Evolutionary conservation across 2,113 vertebrate species (phyloP).

Genomic region (Quiscalus mexicanus): DNA sequence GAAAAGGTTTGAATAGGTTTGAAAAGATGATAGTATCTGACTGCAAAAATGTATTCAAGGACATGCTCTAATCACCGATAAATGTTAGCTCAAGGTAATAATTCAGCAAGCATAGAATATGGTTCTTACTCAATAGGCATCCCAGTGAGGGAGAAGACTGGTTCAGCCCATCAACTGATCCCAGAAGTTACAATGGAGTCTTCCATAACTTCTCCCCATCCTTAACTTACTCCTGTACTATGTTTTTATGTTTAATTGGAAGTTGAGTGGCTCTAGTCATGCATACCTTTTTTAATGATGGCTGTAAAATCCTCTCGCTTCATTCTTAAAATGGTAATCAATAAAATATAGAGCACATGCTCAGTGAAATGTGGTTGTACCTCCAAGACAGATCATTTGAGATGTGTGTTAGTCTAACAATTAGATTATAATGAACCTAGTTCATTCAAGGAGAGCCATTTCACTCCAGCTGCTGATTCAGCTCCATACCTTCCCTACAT

Average conservation of each 20-base stretch:
- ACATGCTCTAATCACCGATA: neutral
- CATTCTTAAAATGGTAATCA: neutral
- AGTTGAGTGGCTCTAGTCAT: neutral
- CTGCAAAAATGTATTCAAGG: neutral
- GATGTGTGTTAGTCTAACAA: neutral
- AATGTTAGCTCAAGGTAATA: neutral
- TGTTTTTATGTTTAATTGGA: neutral
- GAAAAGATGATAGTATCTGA: neutral
- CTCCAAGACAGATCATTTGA: neutral
- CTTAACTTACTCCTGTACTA: neutral
- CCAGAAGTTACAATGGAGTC: neutral
- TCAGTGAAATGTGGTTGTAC: neutral
- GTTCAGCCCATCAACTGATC: neutral
- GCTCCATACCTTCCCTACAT: neutral
- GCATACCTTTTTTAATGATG: neutral
- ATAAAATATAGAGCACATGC: neutral
- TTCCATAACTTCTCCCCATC: neutral
- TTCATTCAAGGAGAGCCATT: neutral
- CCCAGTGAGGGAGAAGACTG: neutral
- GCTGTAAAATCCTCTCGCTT: accelerated
- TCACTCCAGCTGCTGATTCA: neutral
- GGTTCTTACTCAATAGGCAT: neutral
- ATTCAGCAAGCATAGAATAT: neutral
- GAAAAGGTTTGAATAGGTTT: neutral
- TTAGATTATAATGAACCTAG: neutral